phyloP scores from a whole-genome alignment of 2,797 vertebrate genomes.

The Danio aesculapii region DNA sequence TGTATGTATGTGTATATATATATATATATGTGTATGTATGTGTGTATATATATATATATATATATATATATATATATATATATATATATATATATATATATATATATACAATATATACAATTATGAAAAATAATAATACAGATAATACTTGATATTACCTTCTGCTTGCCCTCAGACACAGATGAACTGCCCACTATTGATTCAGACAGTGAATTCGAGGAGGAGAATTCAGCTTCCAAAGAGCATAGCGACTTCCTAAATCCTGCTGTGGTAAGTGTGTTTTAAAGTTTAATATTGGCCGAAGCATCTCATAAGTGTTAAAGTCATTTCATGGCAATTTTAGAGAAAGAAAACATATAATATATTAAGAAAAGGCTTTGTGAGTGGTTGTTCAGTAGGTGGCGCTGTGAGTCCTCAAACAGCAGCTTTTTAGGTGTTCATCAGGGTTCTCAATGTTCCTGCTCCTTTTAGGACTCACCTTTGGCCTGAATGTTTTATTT shows the following conservation, averaged over 20 bases:
- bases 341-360: neutral
- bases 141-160: neutral
- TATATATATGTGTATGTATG: too few species aligned
- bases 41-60: too few species aligned
- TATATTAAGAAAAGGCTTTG: neutral
- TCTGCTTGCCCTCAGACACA: constrained; percentile 31
- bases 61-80: too few species aligned
- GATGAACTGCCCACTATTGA: constrained; percentile 61
- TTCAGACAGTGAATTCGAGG: constrained; percentile 57
- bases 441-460: constrained; percentile 30
- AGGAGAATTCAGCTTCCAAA: constrained; percentile 19
- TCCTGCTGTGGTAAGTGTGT: constrained; percentile 35
- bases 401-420: constrained; percentile 20
- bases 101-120: too few species aligned
- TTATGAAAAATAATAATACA: neutral
- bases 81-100: too few species aligned
- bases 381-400: constrained; percentile 18
- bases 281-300: neutral
- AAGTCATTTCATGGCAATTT: neutral
- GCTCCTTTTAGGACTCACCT: constrained; percentile 21
- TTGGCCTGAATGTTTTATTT: constrained; percentile 4
- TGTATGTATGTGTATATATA: too few species aligned
- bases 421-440: neutral
- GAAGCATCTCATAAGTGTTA: neutral
- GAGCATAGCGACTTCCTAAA: constrained; percentile 5